These are phyloP conservation scores for Chloebia gouldiae DNA, from an alignment of 2,113 vertebrate genomes.

Conservation along the genomic window DNA sequence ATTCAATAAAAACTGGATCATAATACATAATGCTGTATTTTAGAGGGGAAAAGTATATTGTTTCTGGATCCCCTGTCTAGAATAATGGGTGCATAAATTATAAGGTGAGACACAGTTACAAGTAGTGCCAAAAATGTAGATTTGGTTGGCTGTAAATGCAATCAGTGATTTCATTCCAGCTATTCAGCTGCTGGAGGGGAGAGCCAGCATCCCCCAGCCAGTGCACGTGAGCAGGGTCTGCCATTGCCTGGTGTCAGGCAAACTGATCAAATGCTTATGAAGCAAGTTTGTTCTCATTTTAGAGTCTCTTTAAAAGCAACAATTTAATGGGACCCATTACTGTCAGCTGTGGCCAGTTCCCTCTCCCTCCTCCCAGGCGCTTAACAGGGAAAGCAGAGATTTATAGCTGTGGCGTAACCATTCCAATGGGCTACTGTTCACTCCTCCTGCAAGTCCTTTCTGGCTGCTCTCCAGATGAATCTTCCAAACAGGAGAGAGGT, in stretches of 20 bases:
- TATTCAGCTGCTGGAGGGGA: fast-evolving
- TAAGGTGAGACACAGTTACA: not conserved
- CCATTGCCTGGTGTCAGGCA: not conserved
- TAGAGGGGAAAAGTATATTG: not conserved
- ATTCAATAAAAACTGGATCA: not conserved
- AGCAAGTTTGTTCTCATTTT: not conserved
- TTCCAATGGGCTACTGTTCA: not conserved
- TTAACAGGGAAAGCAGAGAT: slow-evolving; percentile 12
- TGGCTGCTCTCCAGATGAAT: slow-evolving; percentile 11
- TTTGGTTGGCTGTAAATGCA: not conserved
- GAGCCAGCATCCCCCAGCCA: not conserved
- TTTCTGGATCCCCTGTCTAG: slow-evolving; percentile 3
- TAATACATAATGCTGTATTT: not conserved
- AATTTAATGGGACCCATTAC: slow-evolving; percentile 32
- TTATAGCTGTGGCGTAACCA: not conserved
- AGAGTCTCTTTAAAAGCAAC: slow-evolving; percentile 12
- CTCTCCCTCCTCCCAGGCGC: not conserved
- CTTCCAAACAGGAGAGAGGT: not conserved
- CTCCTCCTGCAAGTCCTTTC: not conserved
- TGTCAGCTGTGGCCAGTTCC: not conserved
- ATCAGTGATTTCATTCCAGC: not conserved
- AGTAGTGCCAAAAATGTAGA: not conserved
- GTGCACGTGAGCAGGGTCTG: not conserved
- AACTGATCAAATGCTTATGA: not conserved
- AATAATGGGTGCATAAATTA: not conserved